Evolutionary conservation across 2,888 invertebrate species (phyloP).

Genomic region (Thera britannica): DNA sequence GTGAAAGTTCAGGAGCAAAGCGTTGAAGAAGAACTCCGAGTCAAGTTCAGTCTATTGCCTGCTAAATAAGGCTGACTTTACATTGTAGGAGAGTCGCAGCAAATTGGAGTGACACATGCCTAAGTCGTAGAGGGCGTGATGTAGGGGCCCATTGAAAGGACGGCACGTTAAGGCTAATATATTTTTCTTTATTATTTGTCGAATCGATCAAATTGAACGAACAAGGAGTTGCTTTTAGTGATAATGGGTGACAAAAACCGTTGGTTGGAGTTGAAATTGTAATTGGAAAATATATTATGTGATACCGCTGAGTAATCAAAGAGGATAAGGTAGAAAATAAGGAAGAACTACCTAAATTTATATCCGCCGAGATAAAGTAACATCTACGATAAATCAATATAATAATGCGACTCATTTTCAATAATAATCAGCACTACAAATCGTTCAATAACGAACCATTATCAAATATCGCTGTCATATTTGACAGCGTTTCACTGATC

Average conservation of each 20-base stretch:
- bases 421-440: constrained; percentile 9
- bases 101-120: constrained; percentile 13
- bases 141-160: constrained; percentile 53
- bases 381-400: too few species aligned
- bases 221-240: constrained; percentile 45
- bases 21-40: not conserved
- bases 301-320: not conserved
- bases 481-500: too few species aligned
- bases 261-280: constrained; percentile 21
- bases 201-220: constrained; percentile 56
- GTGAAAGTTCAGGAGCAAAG: not conserved
- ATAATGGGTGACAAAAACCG: constrained; percentile 39
- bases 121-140: constrained; percentile 61
- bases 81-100: not conserved
- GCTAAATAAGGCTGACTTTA: constrained; percentile 9
- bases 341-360: too few species aligned
- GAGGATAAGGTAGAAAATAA: too few species aligned
- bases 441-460: not conserved
- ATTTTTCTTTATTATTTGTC: constrained; percentile 70
- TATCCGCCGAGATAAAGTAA: too few species aligned
- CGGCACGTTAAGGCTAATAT: constrained; percentile 60
- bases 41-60: not conserved
- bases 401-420: too few species aligned
- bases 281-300: constrained; percentile 12
- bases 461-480: too few species aligned